phyloP scores from a whole-genome alignment of 2,888 invertebrate species.

The Blomia tropicalis region DNA sequence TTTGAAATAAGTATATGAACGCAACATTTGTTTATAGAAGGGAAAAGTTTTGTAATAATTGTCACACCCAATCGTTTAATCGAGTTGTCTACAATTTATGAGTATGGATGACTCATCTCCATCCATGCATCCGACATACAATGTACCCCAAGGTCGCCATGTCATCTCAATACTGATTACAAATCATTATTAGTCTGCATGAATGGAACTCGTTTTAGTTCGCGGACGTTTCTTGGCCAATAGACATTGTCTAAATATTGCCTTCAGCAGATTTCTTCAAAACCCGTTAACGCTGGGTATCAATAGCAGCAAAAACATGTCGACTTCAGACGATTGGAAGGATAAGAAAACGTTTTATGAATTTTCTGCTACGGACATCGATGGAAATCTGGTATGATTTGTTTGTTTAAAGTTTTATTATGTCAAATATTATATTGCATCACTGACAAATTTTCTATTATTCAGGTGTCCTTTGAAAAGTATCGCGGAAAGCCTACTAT shows the following conservation, averaged over 20 bases:
- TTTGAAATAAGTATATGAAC: too few species aligned
- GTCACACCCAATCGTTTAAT: too few species aligned
- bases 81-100: too few species aligned
- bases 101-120: too few species aligned
- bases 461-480: slow-evolving; percentile 15
- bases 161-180: not conserved
- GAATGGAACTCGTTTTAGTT: slow-evolving; percentile 5
- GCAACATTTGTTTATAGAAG: too few species aligned
- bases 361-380: slow-evolving; percentile 61
- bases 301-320: not conserved
- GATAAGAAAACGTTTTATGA: slow-evolving; percentile 58
- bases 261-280: slow-evolving; percentile 2
- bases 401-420: not conserved
- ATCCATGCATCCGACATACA: not conserved
- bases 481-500: slow-evolving; percentile 50
- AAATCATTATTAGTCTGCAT: not conserved
- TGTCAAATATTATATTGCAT: not conserved
- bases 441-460: not conserved
- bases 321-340: slow-evolving; percentile 35
- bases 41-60: too few species aligned
- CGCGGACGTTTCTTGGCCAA: not conserved
- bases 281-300: not conserved
- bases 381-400: slow-evolving; percentile 52
- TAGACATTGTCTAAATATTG: slow-evolving; percentile 13
- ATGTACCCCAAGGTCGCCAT: slow-evolving; percentile 1